Percentiles rank a stretch among this genome's conserved stretches.
These are phyloP conservation scores for Glomeris maerens DNA, from an alignment of 1,140 invertebrate genomes.

Conservation along the genomic window DNA sequence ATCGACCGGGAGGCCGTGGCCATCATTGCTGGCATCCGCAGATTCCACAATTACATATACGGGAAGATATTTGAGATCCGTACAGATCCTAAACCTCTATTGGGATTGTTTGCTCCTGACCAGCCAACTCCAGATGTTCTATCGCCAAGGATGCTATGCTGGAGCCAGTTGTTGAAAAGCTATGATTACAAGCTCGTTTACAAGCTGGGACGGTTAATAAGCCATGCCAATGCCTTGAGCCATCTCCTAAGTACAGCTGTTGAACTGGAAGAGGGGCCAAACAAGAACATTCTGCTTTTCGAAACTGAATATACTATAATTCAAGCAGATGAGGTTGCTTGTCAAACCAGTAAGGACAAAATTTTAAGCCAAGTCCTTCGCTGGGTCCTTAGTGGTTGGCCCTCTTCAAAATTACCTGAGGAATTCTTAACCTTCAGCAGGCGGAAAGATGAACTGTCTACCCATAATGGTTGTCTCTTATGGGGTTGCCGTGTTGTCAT, in stretches of 20 bases:
- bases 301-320: too few species aligned
- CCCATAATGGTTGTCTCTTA: too few species aligned
- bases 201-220: conserved; percentile 15
- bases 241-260: conserved; percentile 14
- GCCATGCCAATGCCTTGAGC: conserved; percentile 22
- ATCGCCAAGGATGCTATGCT: conserved; percentile 27
- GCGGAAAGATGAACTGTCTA: too few species aligned
- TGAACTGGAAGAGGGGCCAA: not conserved
- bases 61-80: conserved; percentile 30
- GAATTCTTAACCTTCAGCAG: too few species aligned
- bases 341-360: too few species aligned
- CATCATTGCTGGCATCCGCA: conserved; percentile 33
- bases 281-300: too few species aligned
- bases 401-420: too few species aligned
- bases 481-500: too few species aligned
- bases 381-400: too few species aligned
- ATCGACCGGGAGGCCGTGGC: conserved; percentile 39
- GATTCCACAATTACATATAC: conserved; percentile 38
- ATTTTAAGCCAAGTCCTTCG: too few species aligned
- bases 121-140: conserved; percentile 24
- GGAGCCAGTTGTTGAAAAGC: conserved; percentile 21
- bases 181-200: conserved; percentile 26
- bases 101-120: conserved; percentile 26
- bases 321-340: too few species aligned
- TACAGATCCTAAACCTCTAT: conserved; percentile 36